Conservation (phyloP, 2,797 vertebrate species). For the Argentina silus region DNA sequence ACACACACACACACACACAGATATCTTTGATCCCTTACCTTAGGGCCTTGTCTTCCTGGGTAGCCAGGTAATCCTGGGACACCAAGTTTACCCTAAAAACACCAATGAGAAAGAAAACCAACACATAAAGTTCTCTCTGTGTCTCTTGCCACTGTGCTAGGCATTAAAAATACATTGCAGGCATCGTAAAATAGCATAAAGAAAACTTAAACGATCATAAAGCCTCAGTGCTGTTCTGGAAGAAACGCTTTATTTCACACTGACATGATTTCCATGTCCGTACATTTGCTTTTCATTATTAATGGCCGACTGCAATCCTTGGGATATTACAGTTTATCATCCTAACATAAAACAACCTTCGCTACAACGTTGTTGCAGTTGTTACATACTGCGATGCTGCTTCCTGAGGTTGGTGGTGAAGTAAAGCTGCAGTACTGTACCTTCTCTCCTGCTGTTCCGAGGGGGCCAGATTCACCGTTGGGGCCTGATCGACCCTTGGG, state of each 20-base stretch:
- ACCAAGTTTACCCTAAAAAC: slow-evolving; percentile 92
- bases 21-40: slow-evolving; percentile 75
- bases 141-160: slow-evolving; percentile 22
- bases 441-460: slow-evolving; percentile 94
- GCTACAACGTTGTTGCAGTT: too few relatives aligned
- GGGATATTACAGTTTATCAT: too few relatives aligned
- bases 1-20: slow-evolving; percentile 1
- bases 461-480: slow-evolving; percentile 85
- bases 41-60: slow-evolving; percentile 95
- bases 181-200: not conserved
- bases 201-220: too few relatives aligned
- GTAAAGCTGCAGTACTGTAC: slow-evolving; percentile 57
- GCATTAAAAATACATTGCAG: not conserved
- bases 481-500: slow-evolving; percentile 95
- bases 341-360: too few relatives aligned
- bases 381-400: too few relatives aligned
- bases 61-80: slow-evolving; percentile 97
- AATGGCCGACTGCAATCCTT: too few relatives aligned
- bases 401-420: too few relatives aligned
- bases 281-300: too few relatives aligned
- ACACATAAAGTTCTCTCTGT: slow-evolving; percentile 21
- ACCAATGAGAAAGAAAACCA: slow-evolving; percentile 45
- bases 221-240: too few relatives aligned
- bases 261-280: too few relatives aligned
- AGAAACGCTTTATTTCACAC: too few relatives aligned